phyloP scores from a whole-genome alignment of 2,888 invertebrate genomes.

The Limnephilus marmoratus region DNA sequence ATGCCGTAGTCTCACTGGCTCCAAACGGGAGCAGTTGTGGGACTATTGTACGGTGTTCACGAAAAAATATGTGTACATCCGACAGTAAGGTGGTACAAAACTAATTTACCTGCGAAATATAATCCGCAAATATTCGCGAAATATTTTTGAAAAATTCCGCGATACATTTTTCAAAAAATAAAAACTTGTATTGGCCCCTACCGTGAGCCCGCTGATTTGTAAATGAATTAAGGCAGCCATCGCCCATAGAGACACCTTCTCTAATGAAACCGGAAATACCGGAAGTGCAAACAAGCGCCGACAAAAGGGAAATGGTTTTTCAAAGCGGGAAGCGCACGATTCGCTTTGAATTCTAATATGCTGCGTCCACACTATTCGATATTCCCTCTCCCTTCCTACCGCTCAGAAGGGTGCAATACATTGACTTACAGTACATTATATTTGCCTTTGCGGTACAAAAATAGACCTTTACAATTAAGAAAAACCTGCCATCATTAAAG shows the following conservation, averaged over 20 bases:
- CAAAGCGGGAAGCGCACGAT: slow-evolving; percentile 23
- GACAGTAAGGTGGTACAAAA: background rate
- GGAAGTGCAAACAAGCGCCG: slow-evolving; percentile 29
- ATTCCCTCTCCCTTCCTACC: background rate
- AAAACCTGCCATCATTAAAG: no score
- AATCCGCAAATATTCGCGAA: background rate
- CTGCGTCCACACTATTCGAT: slow-evolving; percentile 56
- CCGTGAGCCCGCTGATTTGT: background rate
- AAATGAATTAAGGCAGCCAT: background rate
- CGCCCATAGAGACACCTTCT: background rate
- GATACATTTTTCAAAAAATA: background rate
- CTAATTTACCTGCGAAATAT: background rate
- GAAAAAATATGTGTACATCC: no score
- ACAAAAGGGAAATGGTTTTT: slow-evolving; percentile 20
- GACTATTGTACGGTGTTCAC: no score
- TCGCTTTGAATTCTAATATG: slow-evolving; percentile 63
- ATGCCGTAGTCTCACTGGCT: no score
- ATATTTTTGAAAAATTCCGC: background rate
- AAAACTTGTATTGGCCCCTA: background rate
- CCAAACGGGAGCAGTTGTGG: no score
- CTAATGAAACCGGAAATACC: slow-evolving; percentile 4
- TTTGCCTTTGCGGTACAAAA: background rate
- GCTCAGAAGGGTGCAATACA: background rate
- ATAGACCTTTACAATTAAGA: background rate
- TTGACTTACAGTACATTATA: background rate